phyloP scores from a whole-genome alignment of 2,888 invertebrate genomes.

The Leptogaster cylindrica region DNA sequence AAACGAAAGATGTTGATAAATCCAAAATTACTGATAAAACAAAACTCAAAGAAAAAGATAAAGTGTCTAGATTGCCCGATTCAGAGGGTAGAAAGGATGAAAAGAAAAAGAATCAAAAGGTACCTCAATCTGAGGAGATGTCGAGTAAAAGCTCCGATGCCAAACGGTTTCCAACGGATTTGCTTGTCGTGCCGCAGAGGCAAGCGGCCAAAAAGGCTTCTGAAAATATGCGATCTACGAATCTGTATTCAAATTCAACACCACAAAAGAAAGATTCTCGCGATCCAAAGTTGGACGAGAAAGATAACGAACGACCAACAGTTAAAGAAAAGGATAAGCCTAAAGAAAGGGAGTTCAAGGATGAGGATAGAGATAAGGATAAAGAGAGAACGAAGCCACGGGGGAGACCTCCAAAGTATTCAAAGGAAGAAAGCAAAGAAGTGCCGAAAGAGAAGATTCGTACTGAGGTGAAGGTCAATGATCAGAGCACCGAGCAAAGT shows the following conservation, averaged over 20 bases:
- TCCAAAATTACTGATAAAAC: constrained; percentile 48
- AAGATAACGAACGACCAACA: constrained; percentile 20
- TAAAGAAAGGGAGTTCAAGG: constrained; percentile 45
- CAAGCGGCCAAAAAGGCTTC: constrained; percentile 91
- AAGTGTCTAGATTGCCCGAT: constrained; percentile 26
- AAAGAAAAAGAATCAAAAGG: constrained; percentile 28
- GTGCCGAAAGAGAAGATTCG: constrained; percentile 13
- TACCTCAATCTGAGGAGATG: constrained; percentile 7
- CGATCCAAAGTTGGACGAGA: constrained; percentile 41
- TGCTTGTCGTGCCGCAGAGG: constrained; percentile 83
- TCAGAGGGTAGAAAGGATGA: constrained; percentile 15
- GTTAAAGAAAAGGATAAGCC: constrained; percentile 48
- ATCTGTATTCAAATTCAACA: constrained; percentile 54
- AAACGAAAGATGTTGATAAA: constrained; percentile 30
- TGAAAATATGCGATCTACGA: constrained; percentile 80
- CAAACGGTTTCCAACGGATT: constrained; percentile 68
- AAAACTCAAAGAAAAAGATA: constrained; percentile 46
- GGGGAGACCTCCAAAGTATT: constrained; percentile 57
- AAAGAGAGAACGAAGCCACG: constrained; percentile 49
- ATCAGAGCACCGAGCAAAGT: constrained; percentile 10
- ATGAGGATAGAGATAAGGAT: constrained; percentile 41
- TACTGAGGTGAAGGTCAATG: neutral
- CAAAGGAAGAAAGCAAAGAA: constrained; percentile 51
- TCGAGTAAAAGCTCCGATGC: neutral
- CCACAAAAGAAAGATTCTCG: constrained; percentile 42